Evolutionary conservation across 2,113 vertebrate genomes (phyloP).

Genomic region (Albula goreensis): DNA sequence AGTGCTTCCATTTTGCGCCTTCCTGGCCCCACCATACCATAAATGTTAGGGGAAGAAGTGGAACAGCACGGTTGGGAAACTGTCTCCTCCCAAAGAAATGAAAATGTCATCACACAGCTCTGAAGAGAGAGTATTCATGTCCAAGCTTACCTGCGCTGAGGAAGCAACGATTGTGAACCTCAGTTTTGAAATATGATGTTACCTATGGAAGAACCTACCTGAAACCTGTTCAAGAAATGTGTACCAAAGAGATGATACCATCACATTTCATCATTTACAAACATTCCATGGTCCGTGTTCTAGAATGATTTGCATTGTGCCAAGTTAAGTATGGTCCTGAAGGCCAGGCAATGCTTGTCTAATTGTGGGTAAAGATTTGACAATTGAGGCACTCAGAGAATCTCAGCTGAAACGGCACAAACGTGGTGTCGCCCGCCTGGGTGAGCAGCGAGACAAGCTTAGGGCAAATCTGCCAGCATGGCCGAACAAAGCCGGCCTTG

Average conservation of each 20-base stretch:
- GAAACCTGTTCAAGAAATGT: not conserved
- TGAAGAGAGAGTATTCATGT: not conserved
- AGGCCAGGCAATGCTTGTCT: not conserved
- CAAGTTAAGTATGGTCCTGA: not conserved
- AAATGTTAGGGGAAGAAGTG: not conserved
- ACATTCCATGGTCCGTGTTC: not conserved
- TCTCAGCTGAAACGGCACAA: constrained; percentile 32
- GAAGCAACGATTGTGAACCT: no score
- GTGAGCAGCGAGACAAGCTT: not conserved
- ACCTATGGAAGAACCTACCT: not conserved
- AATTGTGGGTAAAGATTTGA: not conserved
- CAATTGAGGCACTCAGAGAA: not conserved
- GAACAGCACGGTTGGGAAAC: not conserved
- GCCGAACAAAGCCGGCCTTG: constrained; percentile 30
- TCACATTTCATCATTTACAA: not conserved
- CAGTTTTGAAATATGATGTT: no score
- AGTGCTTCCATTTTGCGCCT: constrained; percentile 54
- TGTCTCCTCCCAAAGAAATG: not conserved
- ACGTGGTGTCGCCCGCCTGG: not conserved
- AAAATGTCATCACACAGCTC: not conserved
- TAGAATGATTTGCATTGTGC: not conserved
- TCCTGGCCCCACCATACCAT: not conserved
- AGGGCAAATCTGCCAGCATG: constrained; percentile 40
- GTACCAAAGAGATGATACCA: not conserved
- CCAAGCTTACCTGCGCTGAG: no score